Conservation (phyloP, 2,113 vertebrate species). For the Ptilonorhynchus violaceus region DNA sequence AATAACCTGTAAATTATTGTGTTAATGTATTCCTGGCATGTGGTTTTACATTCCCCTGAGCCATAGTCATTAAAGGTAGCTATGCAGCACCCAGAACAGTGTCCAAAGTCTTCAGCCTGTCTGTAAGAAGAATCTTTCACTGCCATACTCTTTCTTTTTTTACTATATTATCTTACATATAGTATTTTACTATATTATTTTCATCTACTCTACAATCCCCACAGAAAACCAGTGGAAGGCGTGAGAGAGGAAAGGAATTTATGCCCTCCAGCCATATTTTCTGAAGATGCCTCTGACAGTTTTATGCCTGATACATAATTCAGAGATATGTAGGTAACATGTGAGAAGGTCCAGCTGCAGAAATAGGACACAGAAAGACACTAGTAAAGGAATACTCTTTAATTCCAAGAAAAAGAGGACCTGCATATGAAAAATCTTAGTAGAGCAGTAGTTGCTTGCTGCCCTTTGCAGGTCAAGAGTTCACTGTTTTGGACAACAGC, state of each 20-base stretch:
- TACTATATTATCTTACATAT: neutral
- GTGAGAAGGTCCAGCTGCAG: neutral
- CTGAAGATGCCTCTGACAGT: neutral
- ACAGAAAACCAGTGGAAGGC: neutral
- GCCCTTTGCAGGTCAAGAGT: neutral
- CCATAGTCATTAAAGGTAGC: neutral
- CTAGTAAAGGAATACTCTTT: neutral
- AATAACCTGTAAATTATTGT: neutral
- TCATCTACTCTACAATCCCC: neutral
- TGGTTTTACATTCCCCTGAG: neutral
- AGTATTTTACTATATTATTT: neutral
- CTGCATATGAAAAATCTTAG: neutral
- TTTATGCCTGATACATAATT: neutral
- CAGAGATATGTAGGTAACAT: neutral
- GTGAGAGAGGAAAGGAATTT: neutral
- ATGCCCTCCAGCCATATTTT: neutral
- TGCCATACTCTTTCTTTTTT: neutral
- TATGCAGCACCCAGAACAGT: neutral
- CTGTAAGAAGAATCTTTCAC: neutral
- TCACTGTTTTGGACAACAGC: neutral
- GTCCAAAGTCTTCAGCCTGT: neutral
- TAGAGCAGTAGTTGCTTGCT: neutral
- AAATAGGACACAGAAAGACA: neutral
- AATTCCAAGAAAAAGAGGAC: neutral
- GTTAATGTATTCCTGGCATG: neutral